Percentiles rank a stretch among this genome's conserved stretches.
phyloP scores from a whole-genome alignment of 2,113 vertebrate genomes.

The Litocranius walleri region DNA sequence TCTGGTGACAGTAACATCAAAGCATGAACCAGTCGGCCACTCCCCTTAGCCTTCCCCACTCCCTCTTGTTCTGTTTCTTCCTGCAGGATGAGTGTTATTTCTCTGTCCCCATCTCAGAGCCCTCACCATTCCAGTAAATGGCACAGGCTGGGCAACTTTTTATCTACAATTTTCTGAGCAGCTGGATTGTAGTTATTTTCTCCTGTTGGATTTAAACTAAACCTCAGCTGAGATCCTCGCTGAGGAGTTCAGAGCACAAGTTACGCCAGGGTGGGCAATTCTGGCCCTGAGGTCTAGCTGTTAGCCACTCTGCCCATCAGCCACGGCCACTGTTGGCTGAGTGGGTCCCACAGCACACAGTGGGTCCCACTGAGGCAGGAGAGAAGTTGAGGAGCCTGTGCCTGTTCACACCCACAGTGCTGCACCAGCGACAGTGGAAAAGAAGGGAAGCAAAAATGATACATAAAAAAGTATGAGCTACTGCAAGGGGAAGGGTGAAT shows the following conservation, averaged over 20 bases:
- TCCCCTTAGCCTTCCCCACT: not conserved
- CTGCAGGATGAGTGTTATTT: fast-evolving
- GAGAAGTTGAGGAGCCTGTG: not conserved
- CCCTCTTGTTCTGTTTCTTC: not conserved
- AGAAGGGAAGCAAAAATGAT: not conserved
- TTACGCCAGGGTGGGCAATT: not conserved
- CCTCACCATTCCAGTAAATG: not conserved
- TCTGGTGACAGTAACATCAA: not conserved
- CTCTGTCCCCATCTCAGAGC: not conserved
- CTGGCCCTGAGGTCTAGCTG: not conserved
- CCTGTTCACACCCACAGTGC: not conserved
- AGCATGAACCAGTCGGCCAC: not conserved
- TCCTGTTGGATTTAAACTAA: not conserved
- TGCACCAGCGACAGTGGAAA: not conserved
- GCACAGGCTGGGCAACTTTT: not conserved
- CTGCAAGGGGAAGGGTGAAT: not conserved
- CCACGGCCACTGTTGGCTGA: not conserved
- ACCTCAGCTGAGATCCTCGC: not conserved
- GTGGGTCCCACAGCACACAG: not conserved
- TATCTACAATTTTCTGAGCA: not conserved
- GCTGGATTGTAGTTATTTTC: not conserved
- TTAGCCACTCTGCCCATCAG: not conserved
- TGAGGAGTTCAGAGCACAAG: no score
- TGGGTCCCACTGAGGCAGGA: not conserved
- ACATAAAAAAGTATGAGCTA: no score